These are phyloP conservation scores for Barypeithes pellucidus DNA, from an alignment of 2,888 invertebrate genomes.

Conservation along the genomic window DNA sequence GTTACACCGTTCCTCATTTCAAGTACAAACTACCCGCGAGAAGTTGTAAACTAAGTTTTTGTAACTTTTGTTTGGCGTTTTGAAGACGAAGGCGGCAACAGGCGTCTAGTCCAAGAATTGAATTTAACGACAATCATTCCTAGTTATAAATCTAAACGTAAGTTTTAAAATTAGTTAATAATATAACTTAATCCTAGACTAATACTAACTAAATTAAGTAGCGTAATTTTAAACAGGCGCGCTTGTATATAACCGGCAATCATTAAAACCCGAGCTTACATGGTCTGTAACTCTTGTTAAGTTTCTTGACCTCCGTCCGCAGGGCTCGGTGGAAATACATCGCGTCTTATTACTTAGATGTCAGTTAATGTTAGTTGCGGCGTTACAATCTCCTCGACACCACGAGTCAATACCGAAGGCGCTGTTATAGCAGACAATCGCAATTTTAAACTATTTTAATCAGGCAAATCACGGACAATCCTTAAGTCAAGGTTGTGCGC, in stretches of 20 bases:
- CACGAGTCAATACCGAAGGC: conserved; percentile 48
- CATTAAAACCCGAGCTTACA: conserved; percentile 43
- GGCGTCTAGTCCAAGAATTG: conserved; percentile 71
- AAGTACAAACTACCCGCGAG: conserved; percentile 52
- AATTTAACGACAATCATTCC: conserved; percentile 68
- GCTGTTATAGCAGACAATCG: conserved; percentile 45
- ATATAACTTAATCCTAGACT: conserved; percentile 30
- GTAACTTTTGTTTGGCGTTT: conserved; percentile 63
- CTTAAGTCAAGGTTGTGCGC: conserved; percentile 51
- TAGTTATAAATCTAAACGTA: conserved; percentile 57
- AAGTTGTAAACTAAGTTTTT: conserved; percentile 57
- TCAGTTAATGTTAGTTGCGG: conserved; percentile 46
- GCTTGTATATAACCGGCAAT: conserved; percentile 28
- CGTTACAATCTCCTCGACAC: conserved; percentile 48
- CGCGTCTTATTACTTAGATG: conserved; percentile 39
- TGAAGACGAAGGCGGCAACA: conserved; percentile 66
- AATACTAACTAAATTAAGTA: conserved; percentile 36
- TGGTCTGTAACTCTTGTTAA: conserved; percentile 45
- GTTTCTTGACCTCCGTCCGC: conserved; percentile 54
- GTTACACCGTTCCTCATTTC: conserved; percentile 49
- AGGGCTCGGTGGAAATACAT: conserved; percentile 43
- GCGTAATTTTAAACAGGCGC: conserved; percentile 35
- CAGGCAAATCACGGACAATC: conserved; percentile 49
- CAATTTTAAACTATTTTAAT: conserved; percentile 38
- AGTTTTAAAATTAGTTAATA: conserved; percentile 46